A percentile compares a stretch with the other conserved stretches of the same genome.
Evolutionary conservation across 2,888 invertebrate genomes (phyloP).

Genomic region (Drosophila merina): DNA sequence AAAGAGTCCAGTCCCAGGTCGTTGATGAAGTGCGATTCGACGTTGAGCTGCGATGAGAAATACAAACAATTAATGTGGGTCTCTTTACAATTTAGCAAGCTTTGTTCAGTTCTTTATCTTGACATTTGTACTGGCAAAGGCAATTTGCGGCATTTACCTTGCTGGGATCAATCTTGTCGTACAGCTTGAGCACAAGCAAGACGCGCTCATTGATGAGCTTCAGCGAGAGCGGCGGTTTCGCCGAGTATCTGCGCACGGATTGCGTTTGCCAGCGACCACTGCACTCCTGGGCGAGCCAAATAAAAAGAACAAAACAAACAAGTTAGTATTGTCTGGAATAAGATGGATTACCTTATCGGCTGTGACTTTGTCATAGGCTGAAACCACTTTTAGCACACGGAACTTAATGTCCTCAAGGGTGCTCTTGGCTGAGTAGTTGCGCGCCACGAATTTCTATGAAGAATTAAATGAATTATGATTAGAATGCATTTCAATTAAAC

Average conservation of each 20-base stretch:
- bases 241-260: slow-evolving; percentile 89
- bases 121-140: slow-evolving; percentile 72
- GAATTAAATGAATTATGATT: not conserved
- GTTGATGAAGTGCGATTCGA: slow-evolving; percentile 98
- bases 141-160: slow-evolving; percentile 89
- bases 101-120: slow-evolving; percentile 49
- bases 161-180: slow-evolving; percentile 97
- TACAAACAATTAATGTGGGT: slow-evolving; percentile 16
- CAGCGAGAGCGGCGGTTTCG: slow-evolving; percentile 90
- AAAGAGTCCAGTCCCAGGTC: slow-evolving; percentile 98
- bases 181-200: slow-evolving; percentile 96
- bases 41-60: slow-evolving; percentile 88
- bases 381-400: slow-evolving; percentile 94
- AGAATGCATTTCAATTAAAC: not conserved
- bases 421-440: slow-evolving; percentile 84
- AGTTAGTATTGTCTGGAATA: not conserved
- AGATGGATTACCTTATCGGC: slow-evolving; percentile 91
- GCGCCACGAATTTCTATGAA: slow-evolving; percentile 58
- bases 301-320: slow-evolving; percentile 73
- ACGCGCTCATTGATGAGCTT: slow-evolving; percentile 95
- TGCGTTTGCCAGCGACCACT: slow-evolving; percentile 86
- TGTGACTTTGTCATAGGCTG: slow-evolving; percentile 94
- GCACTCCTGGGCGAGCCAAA: slow-evolving; percentile 76
- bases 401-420: slow-evolving; percentile 89
- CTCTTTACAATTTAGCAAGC: slow-evolving; percentile 6